A percentile compares a stretch with the other conserved stretches of the same genome.
These are phyloP conservation scores for Catocala fraxini DNA, from an alignment of 2,888 invertebrate species.

Conservation along the genomic window DNA sequence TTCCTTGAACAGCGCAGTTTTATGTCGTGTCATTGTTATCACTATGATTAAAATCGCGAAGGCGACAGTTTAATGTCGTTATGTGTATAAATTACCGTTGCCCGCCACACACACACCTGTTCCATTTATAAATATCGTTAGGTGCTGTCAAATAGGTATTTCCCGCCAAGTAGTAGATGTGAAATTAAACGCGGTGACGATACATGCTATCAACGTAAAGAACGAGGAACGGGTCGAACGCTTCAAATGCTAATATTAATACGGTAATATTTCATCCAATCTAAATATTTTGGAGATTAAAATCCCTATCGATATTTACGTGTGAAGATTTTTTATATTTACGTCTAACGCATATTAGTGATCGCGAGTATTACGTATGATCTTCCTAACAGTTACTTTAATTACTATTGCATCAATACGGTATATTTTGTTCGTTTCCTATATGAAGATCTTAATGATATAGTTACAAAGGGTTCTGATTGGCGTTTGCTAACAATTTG, in stretches of 20 bases:
- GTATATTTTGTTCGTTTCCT: slow-evolving; percentile 8
- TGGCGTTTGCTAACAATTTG: slow-evolving; percentile 48
- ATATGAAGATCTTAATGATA: slow-evolving; percentile 24
- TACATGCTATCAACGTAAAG: slow-evolving; percentile 2
- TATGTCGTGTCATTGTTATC: slow-evolving; percentile 28
- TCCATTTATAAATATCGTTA: slow-evolving; percentile 38
- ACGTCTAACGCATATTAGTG: neutral
- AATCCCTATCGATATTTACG: neutral
- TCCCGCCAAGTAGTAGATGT: slow-evolving; percentile 40
- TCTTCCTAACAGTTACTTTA: slow-evolving; percentile 7
- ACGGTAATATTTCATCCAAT: slow-evolving; percentile 18
- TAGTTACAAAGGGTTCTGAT: slow-evolving; percentile 33
- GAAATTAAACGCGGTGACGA: slow-evolving; percentile 21
- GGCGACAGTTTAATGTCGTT: slow-evolving; percentile 31
- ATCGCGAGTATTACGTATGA: neutral
- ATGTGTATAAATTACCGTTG: slow-evolving; percentile 33
- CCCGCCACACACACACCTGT: slow-evolving; percentile 41
- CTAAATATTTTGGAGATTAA: slow-evolving; percentile 11
- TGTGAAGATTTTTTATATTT: neutral
- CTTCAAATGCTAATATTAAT: slow-evolving; percentile 18
- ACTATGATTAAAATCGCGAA: slow-evolving; percentile 20
- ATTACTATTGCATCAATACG: neutral
- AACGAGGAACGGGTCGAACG: slow-evolving; percentile 4
- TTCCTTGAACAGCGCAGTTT: slow-evolving; percentile 26
- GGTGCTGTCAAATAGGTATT: slow-evolving; percentile 38